Conservation (phyloP, 2,113 vertebrate species). For the Hydrochoerus hydrochaeris region DNA sequence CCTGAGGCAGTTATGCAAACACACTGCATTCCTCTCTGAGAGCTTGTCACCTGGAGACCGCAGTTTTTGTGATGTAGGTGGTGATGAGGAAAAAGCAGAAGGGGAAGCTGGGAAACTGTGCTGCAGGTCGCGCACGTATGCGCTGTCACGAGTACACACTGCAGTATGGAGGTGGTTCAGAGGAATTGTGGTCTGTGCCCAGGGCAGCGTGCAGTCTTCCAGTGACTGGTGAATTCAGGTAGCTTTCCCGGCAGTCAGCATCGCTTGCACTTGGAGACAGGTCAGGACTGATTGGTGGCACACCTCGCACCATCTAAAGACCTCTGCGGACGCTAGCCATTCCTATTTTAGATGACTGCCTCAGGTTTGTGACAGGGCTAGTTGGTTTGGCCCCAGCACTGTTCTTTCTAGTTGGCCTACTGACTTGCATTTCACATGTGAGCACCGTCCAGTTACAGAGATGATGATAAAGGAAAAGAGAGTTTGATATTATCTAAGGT, state of each 20-base stretch:
- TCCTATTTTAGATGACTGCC: not conserved
- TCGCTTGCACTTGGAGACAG: not conserved
- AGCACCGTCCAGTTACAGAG: not conserved
- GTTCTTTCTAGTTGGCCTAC: not conserved
- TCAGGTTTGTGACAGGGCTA: no score
- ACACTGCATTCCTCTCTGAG: not conserved
- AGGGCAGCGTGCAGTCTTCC: not conserved
- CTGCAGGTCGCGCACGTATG: not conserved
- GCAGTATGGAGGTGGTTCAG: not conserved
- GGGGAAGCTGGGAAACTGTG: not conserved
- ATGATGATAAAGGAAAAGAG: conserved; percentile 15
- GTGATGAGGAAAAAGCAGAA: not conserved
- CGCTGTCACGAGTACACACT: fast-evolving
- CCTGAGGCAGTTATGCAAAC: not conserved
- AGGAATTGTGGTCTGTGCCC: not conserved
- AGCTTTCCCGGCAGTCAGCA: not conserved
- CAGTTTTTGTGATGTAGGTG: not conserved
- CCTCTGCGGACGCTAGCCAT: not conserved
- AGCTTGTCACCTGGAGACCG: not conserved
- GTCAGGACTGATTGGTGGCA: not conserved
- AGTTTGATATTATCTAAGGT: not conserved
- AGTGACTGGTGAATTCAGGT: not conserved
- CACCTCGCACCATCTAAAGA: not conserved
- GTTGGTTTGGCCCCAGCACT: not conserved
- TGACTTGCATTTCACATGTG: conserved; percentile 6